These are phyloP conservation scores for Buceros bicornis DNA, from an alignment of 2,797 vertebrate genomes.

Conservation along the genomic window DNA sequence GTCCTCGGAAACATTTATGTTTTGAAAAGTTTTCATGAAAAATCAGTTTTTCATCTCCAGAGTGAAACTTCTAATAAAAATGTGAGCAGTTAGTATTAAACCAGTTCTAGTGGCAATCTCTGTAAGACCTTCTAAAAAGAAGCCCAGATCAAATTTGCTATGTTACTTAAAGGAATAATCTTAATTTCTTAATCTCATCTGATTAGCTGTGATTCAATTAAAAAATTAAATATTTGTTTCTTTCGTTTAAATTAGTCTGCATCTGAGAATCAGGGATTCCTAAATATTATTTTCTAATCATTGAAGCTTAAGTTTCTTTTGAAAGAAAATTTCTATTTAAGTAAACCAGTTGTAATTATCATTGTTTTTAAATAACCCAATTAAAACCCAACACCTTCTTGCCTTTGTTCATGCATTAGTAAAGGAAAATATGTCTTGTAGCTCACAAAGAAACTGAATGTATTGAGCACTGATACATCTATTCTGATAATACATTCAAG, in stretches of 20 bases:
- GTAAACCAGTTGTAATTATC: neutral
- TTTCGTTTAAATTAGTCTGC: neutral
- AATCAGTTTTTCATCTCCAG: neutral
- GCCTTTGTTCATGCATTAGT: neutral
- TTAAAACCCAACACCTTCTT: neutral
- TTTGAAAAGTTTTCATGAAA: neutral
- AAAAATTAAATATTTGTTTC: neutral
- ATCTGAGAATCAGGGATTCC: neutral
- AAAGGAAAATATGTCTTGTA: neutral
- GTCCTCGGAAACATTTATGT: neutral
- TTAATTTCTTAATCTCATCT: neutral
- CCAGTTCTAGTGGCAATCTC: neutral
- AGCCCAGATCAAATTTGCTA: neutral
- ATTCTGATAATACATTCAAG: neutral
- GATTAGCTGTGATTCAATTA: neutral
- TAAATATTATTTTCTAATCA: neutral
- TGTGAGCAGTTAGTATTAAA: neutral
- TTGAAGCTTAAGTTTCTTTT: neutral
- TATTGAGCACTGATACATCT: neutral
- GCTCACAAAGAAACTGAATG: neutral
- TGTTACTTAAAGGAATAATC: neutral
- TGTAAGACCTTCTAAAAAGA: neutral
- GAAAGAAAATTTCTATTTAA: neutral
- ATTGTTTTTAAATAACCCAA: neutral
- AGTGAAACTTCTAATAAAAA: neutral